A percentile compares a stretch with the other conserved stretches of the same genome.
Evolutionary conservation across 2,113 vertebrate species (phyloP).

Genomic region (Heteronetta atricapilla): DNA sequence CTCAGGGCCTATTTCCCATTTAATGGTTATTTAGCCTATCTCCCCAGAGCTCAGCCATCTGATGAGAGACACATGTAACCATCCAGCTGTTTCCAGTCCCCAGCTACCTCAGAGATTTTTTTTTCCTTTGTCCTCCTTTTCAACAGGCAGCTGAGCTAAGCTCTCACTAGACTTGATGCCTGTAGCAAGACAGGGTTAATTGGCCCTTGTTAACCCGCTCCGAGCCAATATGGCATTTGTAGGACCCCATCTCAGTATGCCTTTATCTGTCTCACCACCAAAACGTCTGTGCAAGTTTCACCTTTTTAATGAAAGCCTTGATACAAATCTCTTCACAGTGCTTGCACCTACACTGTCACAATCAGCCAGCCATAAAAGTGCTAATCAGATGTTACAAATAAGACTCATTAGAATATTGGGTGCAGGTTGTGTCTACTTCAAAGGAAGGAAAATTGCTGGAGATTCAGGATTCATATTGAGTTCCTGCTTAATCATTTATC

Average conservation of each 20-base stretch:
- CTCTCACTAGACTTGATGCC: neutral
- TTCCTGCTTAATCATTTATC: neutral
- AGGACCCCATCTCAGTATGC: neutral
- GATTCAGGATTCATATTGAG: neutral
- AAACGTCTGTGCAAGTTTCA: neutral
- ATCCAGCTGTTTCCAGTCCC: conserved; percentile 37
- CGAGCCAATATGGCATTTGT: neutral
- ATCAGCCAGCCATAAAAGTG: neutral
- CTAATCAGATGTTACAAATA: conserved; percentile 8
- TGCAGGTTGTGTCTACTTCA: neutral
- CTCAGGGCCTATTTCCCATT: neutral
- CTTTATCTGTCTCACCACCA: neutral
- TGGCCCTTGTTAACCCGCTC: neutral
- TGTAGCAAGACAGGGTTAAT: conserved; percentile 10
- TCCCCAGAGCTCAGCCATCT: conserved; percentile 26
- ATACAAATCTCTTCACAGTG: neutral
- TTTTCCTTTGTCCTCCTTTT: conserved; percentile 10
- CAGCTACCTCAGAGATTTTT: neutral
- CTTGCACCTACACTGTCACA: neutral
- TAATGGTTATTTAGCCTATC: neutral
- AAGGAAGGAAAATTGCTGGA: neutral
- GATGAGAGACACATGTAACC: neutral
- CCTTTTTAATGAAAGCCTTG: neutral
- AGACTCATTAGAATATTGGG: neutral
- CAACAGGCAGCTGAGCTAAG: neutral